Evolutionary conservation across 2,888 invertebrate species (phyloP).

Genomic region (Siphonodentalium dalli): DNA sequence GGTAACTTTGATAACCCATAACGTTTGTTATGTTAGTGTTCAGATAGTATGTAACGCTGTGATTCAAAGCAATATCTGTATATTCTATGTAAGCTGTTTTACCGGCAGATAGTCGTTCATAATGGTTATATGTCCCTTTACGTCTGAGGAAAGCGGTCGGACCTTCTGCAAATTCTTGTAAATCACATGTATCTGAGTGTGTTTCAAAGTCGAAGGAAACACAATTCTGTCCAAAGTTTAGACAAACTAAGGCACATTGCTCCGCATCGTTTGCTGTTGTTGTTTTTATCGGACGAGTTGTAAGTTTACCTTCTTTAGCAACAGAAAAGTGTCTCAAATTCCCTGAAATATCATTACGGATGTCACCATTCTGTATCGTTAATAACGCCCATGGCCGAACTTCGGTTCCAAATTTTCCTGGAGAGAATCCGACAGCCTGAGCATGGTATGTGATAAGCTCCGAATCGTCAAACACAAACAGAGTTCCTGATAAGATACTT

Average conservation of each 20-base stretch:
- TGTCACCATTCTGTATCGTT: neutral
- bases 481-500: slow-evolving; percentile 16
- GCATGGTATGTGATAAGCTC: slow-evolving; percentile 3
- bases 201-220: slow-evolving; percentile 29
- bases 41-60: slow-evolving; percentile 38
- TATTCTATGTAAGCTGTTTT: slow-evolving; percentile 14
- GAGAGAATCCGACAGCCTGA: slow-evolving; percentile 19
- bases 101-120: slow-evolving; percentile 25
- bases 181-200: slow-evolving; percentile 20
- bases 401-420: slow-evolving; percentile 16
- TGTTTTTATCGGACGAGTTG: slow-evolving; percentile 6
- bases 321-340: slow-evolving; percentile 21
- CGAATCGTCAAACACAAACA: slow-evolving; percentile 27
- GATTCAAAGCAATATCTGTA: slow-evolving; percentile 26
- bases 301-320: slow-evolving; percentile 20
- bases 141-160: slow-evolving; percentile 10
- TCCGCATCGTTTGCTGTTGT: slow-evolving; percentile 3
- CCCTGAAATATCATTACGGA: neutral
- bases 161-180: slow-evolving; percentile 23
- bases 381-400: slow-evolving; percentile 11
- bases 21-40: slow-evolving; percentile 36
- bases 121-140: slow-evolving; percentile 22
- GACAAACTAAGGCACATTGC: slow-evolving; percentile 24
- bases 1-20: slow-evolving; percentile 34
- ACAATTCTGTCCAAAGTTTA: slow-evolving; percentile 19